phyloP scores from a whole-genome alignment of 2,888 invertebrate genomes.

The Orthosia gracilis region DNA sequence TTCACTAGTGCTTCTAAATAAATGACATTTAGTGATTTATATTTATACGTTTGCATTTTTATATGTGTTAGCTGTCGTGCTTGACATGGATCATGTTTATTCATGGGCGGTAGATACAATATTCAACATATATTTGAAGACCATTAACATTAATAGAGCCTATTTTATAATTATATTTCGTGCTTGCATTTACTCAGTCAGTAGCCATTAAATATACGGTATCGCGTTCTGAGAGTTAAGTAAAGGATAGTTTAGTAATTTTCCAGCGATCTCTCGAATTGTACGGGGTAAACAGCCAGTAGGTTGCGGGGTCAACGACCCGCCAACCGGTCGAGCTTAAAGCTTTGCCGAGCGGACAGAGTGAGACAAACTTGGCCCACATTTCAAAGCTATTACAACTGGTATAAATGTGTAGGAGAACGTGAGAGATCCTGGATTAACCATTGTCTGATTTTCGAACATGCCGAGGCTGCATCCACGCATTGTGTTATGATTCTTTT shows the following conservation, averaged over 20 bases:
- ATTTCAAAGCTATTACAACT: conserved; percentile 77
- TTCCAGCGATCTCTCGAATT: conserved; percentile 68
- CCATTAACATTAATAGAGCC: no score
- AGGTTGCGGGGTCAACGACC: conserved; percentile 88
- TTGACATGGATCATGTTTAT: conserved; percentile 6
- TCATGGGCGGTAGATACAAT: conserved; percentile 9
- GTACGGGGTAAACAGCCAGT: conserved; percentile 80
- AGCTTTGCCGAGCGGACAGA: conserved; percentile 84
- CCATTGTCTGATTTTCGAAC: conserved; percentile 27
- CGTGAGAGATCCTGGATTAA: conserved; percentile 40
- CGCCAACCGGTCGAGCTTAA: conserved; percentile 88
- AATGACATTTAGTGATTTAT: conserved; percentile 42
- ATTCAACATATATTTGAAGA: conserved; percentile 5
- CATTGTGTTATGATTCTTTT: conserved; percentile 7
- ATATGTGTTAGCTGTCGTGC: conserved; percentile 19
- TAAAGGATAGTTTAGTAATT: conserved; percentile 65
- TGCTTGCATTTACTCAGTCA: conserved; percentile 18
- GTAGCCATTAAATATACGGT: conserved; percentile 43
- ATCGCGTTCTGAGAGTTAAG: conserved; percentile 52
- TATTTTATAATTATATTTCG: conserved; percentile 7
- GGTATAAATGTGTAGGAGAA: conserved; percentile 62
- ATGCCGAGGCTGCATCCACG: background rate
- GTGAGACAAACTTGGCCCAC: conserved; percentile 88
- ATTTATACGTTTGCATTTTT: conserved; percentile 41
- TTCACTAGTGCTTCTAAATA: conserved; percentile 40